Percentiles rank a stretch among this genome's conserved stretches.
phyloP scores from a whole-genome alignment of 2,888 invertebrate species.

The Buathra laborator region DNA sequence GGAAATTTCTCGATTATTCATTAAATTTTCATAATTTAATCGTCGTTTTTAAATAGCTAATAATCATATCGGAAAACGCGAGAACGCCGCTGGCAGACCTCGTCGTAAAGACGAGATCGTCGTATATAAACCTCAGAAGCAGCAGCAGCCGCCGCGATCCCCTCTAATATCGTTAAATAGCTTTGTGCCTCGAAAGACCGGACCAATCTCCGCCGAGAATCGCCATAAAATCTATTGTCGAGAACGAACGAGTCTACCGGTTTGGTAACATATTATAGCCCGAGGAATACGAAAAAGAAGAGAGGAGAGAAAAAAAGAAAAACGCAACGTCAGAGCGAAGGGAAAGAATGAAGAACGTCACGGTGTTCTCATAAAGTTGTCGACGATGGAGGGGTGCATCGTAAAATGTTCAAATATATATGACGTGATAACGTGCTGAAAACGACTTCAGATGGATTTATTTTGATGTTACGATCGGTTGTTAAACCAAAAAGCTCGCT shows the following conservation, averaged over 20 bases:
- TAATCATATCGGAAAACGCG: neutral
- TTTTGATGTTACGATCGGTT: conserved; percentile 42
- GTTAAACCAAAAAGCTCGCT: neutral
- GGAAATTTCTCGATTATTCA: neutral
- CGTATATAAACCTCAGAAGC: conserved; percentile 1
- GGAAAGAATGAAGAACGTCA: conserved; percentile 58
- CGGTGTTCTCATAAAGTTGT: conserved; percentile 59
- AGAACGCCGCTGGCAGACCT: neutral
- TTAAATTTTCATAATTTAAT: neutral
- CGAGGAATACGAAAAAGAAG: neutral
- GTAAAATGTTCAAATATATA: conserved; percentile 63
- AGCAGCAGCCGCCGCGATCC: neutral
- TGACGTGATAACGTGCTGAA: conserved; percentile 55
- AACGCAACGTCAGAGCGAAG: conserved; percentile 16
- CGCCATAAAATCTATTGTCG: conserved; percentile 66
- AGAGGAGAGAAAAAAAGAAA: conserved; percentile 11
- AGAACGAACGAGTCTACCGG: conserved; percentile 11
- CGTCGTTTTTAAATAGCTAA: neutral
- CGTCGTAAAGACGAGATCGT: conserved; percentile 7
- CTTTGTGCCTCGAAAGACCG: conserved; percentile 18
- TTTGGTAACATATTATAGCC: conserved; percentile 30
- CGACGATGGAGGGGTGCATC: conserved; percentile 49
- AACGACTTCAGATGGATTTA: conserved; percentile 52
- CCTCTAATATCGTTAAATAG: conserved; percentile 57
- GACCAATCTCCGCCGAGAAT: conserved; percentile 52